Percentiles rank a stretch among this genome's conserved stretches.
phyloP scores from a whole-genome alignment of 2,888 invertebrate species.

The Mayetiola destructor region DNA sequence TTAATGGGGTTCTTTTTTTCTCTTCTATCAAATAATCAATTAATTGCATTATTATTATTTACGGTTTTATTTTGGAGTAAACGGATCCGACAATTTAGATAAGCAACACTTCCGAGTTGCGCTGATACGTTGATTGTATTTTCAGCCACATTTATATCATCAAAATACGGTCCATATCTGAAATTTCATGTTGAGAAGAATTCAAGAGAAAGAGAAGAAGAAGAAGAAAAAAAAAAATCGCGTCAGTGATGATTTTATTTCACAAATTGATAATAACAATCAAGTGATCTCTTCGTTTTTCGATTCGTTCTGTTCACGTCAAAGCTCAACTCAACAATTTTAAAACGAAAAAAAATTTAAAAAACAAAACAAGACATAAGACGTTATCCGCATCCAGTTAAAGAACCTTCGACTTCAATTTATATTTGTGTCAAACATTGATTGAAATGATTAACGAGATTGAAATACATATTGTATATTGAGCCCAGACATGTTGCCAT shows the following conservation, averaged over 20 bases:
- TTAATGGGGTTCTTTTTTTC: no score
- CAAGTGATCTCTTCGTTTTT: not conserved
- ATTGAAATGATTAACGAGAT: no score
- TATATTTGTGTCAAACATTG: no score
- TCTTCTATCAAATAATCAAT: no score
- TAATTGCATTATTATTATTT: no score
- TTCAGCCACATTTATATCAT: slow-evolving; percentile 36
- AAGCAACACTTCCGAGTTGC: slow-evolving; percentile 48
- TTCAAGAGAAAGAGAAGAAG: no score
- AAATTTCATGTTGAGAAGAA: no score
- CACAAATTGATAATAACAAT: not conserved
- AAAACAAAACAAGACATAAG: not conserved
- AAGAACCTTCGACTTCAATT: no score
- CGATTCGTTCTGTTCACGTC: not conserved
- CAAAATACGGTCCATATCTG: slow-evolving; percentile 49
- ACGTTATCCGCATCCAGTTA: no score
- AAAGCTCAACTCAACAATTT: no score
- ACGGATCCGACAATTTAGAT: slow-evolving; percentile 49
- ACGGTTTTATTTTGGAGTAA: slow-evolving; percentile 51
- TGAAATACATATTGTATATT: no score
- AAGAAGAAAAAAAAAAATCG: not conserved
- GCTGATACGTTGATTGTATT: slow-evolving; percentile 48
- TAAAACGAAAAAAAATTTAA: not conserved
- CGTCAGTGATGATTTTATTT: not conserved
- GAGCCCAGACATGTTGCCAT: not conserved